These are phyloP conservation scores for Corythaeola cristata DNA, from an alignment of 2,113 vertebrate species.

Conservation along the genomic window DNA sequence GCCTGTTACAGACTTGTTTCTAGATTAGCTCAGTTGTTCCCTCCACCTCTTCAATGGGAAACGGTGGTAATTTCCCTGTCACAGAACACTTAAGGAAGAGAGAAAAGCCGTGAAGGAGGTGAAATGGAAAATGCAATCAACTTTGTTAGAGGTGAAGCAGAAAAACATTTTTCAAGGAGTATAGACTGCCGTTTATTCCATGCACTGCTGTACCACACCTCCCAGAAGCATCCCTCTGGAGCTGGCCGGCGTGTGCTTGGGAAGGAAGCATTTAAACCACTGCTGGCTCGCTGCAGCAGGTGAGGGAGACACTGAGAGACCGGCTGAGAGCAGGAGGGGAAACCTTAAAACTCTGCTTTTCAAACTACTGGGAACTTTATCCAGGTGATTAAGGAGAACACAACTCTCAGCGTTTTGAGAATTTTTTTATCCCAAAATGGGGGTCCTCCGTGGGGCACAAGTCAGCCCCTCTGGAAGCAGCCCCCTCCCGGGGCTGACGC, in stretches of 20 bases:
- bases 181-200: not conserved
- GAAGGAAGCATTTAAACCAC: not conserved
- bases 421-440: not conserved
- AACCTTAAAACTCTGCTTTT: not conserved
- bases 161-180: slow-evolving; percentile 26
- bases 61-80: slow-evolving; percentile 45
- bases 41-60: slow-evolving; percentile 27
- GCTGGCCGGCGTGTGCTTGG: not conserved
- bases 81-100: slow-evolving; percentile 21
- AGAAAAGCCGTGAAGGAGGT: slow-evolving; percentile 29
- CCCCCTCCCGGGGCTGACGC: not conserved
- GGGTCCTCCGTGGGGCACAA: not conserved
- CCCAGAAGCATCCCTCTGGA: not conserved
- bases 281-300: not conserved
- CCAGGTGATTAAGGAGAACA: not conserved
- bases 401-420: not conserved
- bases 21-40: slow-evolving; percentile 26
- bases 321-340: not conserved
- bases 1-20: not conserved
- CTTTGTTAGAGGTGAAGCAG: slow-evolving; percentile 51
- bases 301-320: not conserved
- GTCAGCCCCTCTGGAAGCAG: not conserved
- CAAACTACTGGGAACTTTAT: not conserved
- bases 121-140: slow-evolving; percentile 50
- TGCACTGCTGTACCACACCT: not conserved